Percentiles rank a stretch among this genome's conserved stretches.
Conservation (phyloP, 1,140 invertebrate genomes). For the Brevipalpus yothersi region DNA sequence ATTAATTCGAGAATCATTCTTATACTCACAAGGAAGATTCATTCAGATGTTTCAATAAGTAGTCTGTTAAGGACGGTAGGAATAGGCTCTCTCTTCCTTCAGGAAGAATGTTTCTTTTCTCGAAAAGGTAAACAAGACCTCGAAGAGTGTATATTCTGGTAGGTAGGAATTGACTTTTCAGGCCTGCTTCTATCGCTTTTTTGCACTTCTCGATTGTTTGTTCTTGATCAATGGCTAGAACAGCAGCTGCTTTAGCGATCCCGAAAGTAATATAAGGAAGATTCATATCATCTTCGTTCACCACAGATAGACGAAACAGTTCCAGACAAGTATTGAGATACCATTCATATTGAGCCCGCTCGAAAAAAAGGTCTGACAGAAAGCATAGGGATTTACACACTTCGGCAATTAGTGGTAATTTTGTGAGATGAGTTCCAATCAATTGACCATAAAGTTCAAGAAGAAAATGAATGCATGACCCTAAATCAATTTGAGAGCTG, state of each 20-base stretch:
- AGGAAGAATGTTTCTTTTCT: constrained; percentile 18
- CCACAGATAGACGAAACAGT: constrained; percentile 30
- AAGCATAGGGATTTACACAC: constrained; percentile 34
- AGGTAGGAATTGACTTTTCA: constrained; percentile 36
- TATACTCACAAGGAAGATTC: constrained; percentile 21
- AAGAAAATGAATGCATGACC: constrained; percentile 60
- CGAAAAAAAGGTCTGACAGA: constrained; percentile 42
- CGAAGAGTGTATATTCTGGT: constrained; percentile 39
- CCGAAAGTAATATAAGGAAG: constrained; percentile 39
- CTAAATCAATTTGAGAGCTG: constrained; percentile 34
- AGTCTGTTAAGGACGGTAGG: constrained; percentile 36
- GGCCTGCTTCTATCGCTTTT: constrained; percentile 32
- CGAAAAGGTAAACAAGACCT: constrained; percentile 48
- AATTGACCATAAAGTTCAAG: constrained; percentile 54
- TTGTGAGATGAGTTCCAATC: constrained; percentile 27
- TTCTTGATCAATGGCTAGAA: constrained; percentile 24
- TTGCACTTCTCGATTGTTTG: constrained; percentile 27
- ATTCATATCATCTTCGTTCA: constrained; percentile 39
- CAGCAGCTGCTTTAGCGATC: constrained; percentile 37
- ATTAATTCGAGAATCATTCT: background rate
- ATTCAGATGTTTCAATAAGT: constrained; percentile 34
- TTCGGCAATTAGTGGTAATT: constrained; percentile 33
- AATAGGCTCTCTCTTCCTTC: constrained; percentile 30
- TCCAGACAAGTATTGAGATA: constrained; percentile 39
- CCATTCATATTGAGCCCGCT: constrained; percentile 40